Percentiles rank a stretch among this genome's conserved stretches.
These are phyloP conservation scores for Antennarius striatus DNA, from an alignment of 2,113 vertebrate genomes.

Conservation along the genomic window DNA sequence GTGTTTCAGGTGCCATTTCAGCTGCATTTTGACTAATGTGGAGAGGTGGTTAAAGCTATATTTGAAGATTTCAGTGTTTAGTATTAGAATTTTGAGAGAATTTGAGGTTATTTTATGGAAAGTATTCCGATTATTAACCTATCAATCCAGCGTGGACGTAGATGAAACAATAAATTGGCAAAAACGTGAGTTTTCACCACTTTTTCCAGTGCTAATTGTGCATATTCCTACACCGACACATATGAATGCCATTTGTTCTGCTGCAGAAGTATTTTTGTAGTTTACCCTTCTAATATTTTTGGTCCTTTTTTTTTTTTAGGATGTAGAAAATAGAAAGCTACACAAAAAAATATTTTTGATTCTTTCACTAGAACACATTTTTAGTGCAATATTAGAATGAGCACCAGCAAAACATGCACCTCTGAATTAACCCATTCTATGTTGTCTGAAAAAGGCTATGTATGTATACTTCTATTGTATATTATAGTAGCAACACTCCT, in stretches of 20 bases:
- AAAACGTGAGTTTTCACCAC: slow-evolving; percentile 9
- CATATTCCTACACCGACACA: slow-evolving; percentile 38
- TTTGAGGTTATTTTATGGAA: slow-evolving; percentile 2
- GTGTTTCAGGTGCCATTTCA: slow-evolving; percentile 25
- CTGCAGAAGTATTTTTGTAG: slow-evolving; percentile 38
- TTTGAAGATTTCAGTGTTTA: neutral
- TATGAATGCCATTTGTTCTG: slow-evolving; percentile 40
- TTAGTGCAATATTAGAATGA: slow-evolving; percentile 41
- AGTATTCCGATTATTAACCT: slow-evolving; percentile 3
- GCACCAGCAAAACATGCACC: slow-evolving; percentile 22
- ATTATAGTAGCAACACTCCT: slow-evolving; percentile 19
- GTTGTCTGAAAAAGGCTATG: slow-evolving; percentile 15
- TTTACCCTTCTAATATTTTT: slow-evolving; percentile 26
- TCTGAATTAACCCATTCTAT: slow-evolving; percentile 19
- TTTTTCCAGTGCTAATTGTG: neutral
- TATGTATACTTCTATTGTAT: slow-evolving; percentile 16
- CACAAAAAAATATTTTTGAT: slow-evolving; percentile 1
- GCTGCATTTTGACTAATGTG: slow-evolving; percentile 23
- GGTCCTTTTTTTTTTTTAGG: slow-evolving; percentile 15
- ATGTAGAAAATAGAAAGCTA: slow-evolving; percentile 19
- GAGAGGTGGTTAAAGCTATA: slow-evolving; percentile 3
- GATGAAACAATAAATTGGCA: neutral
- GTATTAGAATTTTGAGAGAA: no score
- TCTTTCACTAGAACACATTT: slow-evolving; percentile 13
- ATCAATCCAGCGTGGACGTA: neutral